These are phyloP conservation scores for Dolichomitus sp. DNA, from an alignment of 2,888 invertebrate genomes.

Conservation along the genomic window DNA sequence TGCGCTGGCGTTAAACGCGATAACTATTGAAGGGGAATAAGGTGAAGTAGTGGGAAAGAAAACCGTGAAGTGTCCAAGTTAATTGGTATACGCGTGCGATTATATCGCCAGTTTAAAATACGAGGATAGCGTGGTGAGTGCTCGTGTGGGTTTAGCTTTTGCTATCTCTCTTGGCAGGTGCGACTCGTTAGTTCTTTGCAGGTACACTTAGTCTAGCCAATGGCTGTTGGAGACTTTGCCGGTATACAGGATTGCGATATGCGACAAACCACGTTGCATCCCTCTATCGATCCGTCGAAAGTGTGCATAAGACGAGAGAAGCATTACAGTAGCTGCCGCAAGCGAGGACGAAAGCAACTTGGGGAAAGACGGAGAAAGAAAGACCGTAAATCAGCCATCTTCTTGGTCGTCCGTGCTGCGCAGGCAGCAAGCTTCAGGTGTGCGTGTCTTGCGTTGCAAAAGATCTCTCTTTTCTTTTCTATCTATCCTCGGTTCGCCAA, in stretches of 20 bases:
- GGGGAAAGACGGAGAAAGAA: slow-evolving; percentile 38
- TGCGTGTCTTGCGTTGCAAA: slow-evolving; percentile 67
- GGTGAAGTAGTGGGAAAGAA: slow-evolving; percentile 42
- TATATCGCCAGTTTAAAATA: slow-evolving; percentile 76
- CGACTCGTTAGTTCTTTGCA: slow-evolving; percentile 30
- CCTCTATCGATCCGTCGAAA: slow-evolving; percentile 53
- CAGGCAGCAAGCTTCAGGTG: slow-evolving; percentile 39
- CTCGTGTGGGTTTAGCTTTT: slow-evolving; percentile 60
- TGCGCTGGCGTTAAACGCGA: slow-evolving; percentile 47
- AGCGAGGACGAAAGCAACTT: slow-evolving; percentile 40
- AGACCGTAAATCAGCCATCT: slow-evolving; percentile 64
- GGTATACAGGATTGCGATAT: not conserved
- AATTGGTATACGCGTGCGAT: slow-evolving; percentile 78
- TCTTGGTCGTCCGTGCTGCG: slow-evolving; percentile 34
- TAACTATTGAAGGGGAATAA: slow-evolving; percentile 45
- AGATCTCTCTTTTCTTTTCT: slow-evolving; percentile 32
- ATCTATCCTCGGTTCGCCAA: slow-evolving; percentile 44
- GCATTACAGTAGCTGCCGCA: slow-evolving; percentile 6
- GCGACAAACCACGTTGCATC: not conserved
- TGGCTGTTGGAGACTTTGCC: slow-evolving; percentile 4
- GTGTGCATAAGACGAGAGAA: slow-evolving; percentile 34
- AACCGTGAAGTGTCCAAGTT: slow-evolving; percentile 72
- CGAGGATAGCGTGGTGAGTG: slow-evolving; percentile 67
- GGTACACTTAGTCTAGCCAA: slow-evolving; percentile 22
- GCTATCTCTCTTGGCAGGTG: slow-evolving; percentile 42